A percentile compares a stretch with the other conserved stretches of the same genome.
phyloP scores from a whole-genome alignment of 2,113 vertebrate genomes.

The western clawed frog (Xenopus tropicalis) region DNA sequence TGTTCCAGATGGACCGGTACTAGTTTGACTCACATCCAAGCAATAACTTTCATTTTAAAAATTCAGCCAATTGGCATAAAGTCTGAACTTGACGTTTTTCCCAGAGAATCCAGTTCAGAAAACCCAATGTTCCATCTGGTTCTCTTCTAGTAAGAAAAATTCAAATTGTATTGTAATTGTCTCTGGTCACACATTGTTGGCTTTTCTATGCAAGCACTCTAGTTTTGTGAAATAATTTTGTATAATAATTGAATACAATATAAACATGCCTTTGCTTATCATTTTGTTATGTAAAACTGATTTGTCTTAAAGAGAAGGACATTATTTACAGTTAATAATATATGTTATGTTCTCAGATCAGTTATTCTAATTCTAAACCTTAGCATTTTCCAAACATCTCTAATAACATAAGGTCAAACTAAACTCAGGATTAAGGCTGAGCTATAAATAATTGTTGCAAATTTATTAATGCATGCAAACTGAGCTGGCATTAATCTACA shows the following conservation, averaged over 20 bases:
- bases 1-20: conserved; percentile 39
- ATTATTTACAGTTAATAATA: not conserved
- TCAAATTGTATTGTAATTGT: conserved; percentile 32
- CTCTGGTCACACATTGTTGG: conserved; percentile 27
- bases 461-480: conserved; percentile 33
- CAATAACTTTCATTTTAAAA: conserved; percentile 33
- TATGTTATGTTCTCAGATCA: not conserved
- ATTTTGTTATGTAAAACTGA: conserved; percentile 14
- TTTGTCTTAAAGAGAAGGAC: not conserved
- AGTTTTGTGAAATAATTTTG: conserved; percentile 34
- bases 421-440: not conserved
- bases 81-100: conserved; percentile 29
- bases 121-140: conserved; percentile 36
- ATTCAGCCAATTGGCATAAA: conserved; percentile 37
- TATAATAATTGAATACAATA: conserved; percentile 19
- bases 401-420: conserved; percentile 29
- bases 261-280: conserved; percentile 32
- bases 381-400: conserved; percentile 1
- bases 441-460: conserved; percentile 17
- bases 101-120: conserved; percentile 17
- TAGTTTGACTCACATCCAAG: conserved; percentile 40
- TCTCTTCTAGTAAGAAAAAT: conserved; percentile 30
- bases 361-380: no score
- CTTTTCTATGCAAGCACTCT: conserved; percentile 17
- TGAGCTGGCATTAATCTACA: conserved; percentile 27